phyloP scores from a whole-genome alignment of 2,888 invertebrate genomes.

The Idaea dimidiata region DNA sequence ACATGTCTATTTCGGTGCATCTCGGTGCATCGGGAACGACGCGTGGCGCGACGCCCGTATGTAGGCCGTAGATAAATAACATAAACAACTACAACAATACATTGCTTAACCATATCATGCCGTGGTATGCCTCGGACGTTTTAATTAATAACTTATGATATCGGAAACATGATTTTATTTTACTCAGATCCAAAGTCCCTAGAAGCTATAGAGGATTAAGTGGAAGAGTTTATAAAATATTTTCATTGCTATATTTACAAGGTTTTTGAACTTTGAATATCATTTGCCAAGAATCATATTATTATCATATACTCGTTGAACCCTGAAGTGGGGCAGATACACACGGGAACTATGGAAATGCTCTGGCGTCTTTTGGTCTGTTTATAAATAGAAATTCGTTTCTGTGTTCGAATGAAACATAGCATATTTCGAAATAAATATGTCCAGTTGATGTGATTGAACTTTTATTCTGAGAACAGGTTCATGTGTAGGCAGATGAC shows the following conservation, averaged over 20 bases:
- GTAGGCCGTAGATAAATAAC: constrained; percentile 57
- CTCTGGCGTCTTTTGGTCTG: constrained; percentile 27
- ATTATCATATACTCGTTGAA: constrained; percentile 18
- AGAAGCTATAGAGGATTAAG: background rate
- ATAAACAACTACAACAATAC: constrained; percentile 35
- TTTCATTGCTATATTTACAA: background rate
- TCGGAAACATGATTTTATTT: background rate
- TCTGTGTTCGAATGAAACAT: constrained; percentile 21
- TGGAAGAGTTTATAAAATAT: background rate
- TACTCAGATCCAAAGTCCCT: background rate
- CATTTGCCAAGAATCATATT: background rate
- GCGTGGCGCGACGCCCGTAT: constrained; percentile 43
- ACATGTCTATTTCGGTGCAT: constrained; percentile 70
- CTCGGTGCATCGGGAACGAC: constrained; percentile 42
- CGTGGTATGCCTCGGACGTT: background rate
- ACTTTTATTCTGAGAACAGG: constrained; percentile 5
- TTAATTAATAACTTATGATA: background rate
- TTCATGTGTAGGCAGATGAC: constrained; percentile 32
- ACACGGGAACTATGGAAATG: constrained; percentile 24
- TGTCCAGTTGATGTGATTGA: constrained; percentile 10
- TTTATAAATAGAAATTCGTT: constrained; percentile 21
- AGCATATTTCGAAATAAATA: constrained; percentile 20
- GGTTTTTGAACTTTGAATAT: background rate
- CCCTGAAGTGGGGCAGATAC: constrained; percentile 23
- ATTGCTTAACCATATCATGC: background rate